Base-by-base conservation (phyloP, 2,113 vertebrate genomes). In the Mormoops blainvillei region DNA sequence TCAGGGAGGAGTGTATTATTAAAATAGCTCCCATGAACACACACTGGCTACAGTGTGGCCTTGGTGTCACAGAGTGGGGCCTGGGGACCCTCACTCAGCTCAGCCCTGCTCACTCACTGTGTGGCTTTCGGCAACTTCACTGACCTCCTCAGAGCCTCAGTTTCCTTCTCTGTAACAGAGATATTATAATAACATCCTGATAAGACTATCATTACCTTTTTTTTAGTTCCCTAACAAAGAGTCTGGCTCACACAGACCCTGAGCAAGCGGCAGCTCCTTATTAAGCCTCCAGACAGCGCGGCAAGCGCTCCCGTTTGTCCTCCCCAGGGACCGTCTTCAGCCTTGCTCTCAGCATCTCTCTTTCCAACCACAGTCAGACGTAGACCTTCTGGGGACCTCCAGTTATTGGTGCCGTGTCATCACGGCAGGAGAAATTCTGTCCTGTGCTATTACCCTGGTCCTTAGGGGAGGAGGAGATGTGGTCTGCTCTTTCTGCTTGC, bases 41-140 rank as follows among this genome's bases (percentile, higher is more conserved):
- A 3, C 56, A 12, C 28, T 3, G n/a, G 38, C 36, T 43, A 13
- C 36, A 24, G 4, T 0, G 15, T 8, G 87, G 68, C 63, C 65
- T 54, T 3, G 0, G 38, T 5, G 7, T 61, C 8, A 48, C 14
- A 12, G 38, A 56, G 28, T 18, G 4, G 20, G 15, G 33, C 19
- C 0, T 22, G 33, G 33, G 12, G 36, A 2, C 16, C 14, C 38
- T 15, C n/a, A 48, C 31, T 33, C 5, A 0, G 31, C 26, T 5
- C 4, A 16, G 20, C 52, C 63, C 41, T 26, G 16, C 48, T 38
- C 10, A 54, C 54, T 76, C 14, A 9, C 28, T 13, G 1, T 36
- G 19, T 20, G 83, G 63, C 80, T 76, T 92, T 87, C 54, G 38
- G 73, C 41, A 63, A 45, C 52, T 38, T 56, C 68, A 33, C 5